Evolutionary conservation across 2,888 invertebrate genomes (phyloP).

Genomic region (Drosophila cognata): DNA sequence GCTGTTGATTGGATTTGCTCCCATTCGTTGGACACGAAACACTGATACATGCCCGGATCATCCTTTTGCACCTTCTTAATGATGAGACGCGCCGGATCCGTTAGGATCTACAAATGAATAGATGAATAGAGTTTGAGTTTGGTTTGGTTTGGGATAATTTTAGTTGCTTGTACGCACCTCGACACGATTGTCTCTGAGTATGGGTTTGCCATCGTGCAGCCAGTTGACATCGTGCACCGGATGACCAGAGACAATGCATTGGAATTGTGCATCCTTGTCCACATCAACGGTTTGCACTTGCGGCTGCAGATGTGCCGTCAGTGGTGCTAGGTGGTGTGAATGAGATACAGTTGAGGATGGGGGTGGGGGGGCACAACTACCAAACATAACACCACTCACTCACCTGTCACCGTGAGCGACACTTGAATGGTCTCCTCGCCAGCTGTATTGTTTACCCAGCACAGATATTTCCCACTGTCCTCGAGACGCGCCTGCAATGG

Average conservation of each 20-base stretch:
- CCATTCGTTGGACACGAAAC: slow-evolving; percentile 93
- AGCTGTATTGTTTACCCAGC: slow-evolving; percentile 95
- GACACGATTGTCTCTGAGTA: slow-evolving; percentile 87
- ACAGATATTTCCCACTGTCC: slow-evolving; percentile 94
- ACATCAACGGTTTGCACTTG: slow-evolving; percentile 92
- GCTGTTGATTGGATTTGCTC: slow-evolving; percentile 94
- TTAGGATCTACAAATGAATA: slow-evolving; percentile 79
- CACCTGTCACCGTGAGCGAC: slow-evolving; percentile 91
- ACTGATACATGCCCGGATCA: slow-evolving; percentile 96
- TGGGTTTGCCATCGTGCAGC: slow-evolving; percentile 91
- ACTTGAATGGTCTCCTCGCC: slow-evolving; percentile 93
- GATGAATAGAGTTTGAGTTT: not conserved
- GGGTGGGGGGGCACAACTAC: not conserved
- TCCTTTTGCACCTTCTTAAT: slow-evolving; percentile 90
- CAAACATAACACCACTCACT: slow-evolving; percentile 49
- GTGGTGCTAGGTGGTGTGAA: slow-evolving; percentile 87
- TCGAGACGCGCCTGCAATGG: slow-evolving; percentile 87
- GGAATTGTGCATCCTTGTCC: slow-evolving; percentile 93
- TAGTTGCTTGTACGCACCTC: slow-evolving; percentile 84
- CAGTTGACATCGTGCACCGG: slow-evolving; percentile 92
- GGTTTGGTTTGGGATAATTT: not conserved
- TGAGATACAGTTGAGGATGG: not conserved
- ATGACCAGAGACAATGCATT: slow-evolving; percentile 94
- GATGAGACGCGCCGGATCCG: slow-evolving; percentile 86
- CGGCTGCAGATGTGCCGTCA: slow-evolving; percentile 92